A percentile compares a stretch with the other conserved stretches of the same genome.
Evolutionary conservation across 2,797 vertebrate species (phyloP).

Genomic region (Luscinia megarhynchos): DNA sequence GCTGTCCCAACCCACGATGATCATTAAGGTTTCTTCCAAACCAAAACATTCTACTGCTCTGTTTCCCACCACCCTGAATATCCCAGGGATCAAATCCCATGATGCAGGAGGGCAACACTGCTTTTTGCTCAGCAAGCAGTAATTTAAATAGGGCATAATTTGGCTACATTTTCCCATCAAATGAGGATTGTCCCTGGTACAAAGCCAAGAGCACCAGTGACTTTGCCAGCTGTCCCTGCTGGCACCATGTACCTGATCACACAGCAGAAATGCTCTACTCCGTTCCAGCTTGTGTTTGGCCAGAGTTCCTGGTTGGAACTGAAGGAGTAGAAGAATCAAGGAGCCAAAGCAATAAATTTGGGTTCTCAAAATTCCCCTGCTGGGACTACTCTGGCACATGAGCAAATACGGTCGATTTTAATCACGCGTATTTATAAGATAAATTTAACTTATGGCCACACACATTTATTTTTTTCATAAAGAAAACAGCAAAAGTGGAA

Average conservation of each 20-base stretch:
- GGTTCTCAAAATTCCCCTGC: not conserved
- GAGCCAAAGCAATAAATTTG: not conserved
- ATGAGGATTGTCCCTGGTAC: not conserved
- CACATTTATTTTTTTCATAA: slow-evolving; percentile 33
- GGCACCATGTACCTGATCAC: not conserved
- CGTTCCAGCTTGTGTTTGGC: not conserved
- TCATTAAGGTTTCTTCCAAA: not conserved
- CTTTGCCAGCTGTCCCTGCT: not conserved
- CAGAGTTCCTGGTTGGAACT: not conserved
- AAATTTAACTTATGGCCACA: slow-evolving; percentile 10
- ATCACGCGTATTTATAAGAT: not conserved
- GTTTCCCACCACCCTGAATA: not conserved
- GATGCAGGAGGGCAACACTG: not conserved
- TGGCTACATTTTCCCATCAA: not conserved
- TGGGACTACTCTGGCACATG: not conserved
- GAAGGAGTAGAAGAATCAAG: not conserved
- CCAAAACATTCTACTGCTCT: not conserved
- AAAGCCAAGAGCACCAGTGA: not conserved
- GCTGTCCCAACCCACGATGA: fast-evolving
- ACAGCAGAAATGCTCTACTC: not conserved
- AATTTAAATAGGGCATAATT: not conserved
- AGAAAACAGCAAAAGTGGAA: slow-evolving; percentile 21
- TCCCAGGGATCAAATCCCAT: not conserved
- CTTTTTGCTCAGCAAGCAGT: not conserved
- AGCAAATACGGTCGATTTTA: not conserved